phyloP scores from a whole-genome alignment of 2,797 vertebrate genomes.

The Ficedula albicollis region DNA sequence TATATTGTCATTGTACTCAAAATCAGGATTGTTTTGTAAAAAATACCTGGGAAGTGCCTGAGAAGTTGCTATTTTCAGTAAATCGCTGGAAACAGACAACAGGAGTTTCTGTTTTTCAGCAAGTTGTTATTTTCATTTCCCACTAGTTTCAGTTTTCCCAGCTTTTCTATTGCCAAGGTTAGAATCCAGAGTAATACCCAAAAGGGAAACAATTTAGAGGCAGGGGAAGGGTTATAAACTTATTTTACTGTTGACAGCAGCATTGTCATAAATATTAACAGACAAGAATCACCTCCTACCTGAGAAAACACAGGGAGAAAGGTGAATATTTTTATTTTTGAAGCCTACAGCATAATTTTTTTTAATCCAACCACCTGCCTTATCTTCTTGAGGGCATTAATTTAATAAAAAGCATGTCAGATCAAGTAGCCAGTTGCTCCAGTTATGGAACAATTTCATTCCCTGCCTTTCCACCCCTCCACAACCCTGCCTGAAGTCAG shows the following conservation, averaged over 20 bases:
- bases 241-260: constrained; percentile 67
- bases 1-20: not conserved
- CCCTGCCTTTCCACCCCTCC: not conserved
- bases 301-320: constrained; percentile 14
- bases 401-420: constrained; percentile 59
- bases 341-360: not conserved
- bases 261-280: constrained; percentile 59
- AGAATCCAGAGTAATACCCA: not conserved
- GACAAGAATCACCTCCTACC: constrained; percentile 54
- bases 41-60: not conserved
- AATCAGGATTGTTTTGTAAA: not conserved
- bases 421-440: constrained; percentile 43
- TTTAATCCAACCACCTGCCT: not conserved
- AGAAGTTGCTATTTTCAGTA: not conserved
- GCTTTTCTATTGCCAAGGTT: not conserved
- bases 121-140: not conserved
- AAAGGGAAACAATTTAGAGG: constrained; percentile 60
- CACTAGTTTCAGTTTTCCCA: not conserved
- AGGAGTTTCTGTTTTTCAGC: not conserved
- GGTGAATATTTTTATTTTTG: not conserved
- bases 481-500: not conserved
- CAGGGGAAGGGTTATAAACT: constrained; percentile 44
- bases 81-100: not conserved
- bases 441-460: constrained; percentile 27
- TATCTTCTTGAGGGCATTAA: constrained; percentile 31